These are phyloP conservation scores for Patiria pectinifera DNA, from an alignment of 53 echinoderm and acorn worm species.

Conservation along the genomic window DNA sequence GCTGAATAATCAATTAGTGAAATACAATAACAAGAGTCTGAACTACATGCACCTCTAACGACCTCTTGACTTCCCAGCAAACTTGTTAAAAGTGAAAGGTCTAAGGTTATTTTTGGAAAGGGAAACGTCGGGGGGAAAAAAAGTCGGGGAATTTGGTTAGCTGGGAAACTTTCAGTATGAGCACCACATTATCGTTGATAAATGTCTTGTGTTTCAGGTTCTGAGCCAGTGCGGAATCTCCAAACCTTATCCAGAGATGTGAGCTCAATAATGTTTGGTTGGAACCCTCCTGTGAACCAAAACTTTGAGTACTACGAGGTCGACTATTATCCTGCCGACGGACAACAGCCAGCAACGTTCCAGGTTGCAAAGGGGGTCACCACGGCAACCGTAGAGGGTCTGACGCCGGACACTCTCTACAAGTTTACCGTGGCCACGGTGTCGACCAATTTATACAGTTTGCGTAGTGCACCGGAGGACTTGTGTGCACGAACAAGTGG, in stretches of 20 bases:
- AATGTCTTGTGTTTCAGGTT: not conserved
- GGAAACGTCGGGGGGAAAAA: no score
- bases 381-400: conserved; percentile 32
- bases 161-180: no score
- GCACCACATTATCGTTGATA: not conserved
- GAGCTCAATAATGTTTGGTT: conserved; percentile 28
- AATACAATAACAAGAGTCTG: no score
- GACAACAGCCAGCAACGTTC: not conserved
- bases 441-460: not conserved
- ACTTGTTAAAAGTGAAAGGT: no score
- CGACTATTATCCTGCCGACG: conserved; percentile 24
- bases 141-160: no score
- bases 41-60: no score
- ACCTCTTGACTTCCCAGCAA: no score
- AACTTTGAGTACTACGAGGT: conserved; percentile 37
- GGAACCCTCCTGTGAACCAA: conserved; percentile 11
- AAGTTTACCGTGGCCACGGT: conserved; percentile 30
- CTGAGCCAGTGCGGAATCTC: conserved; percentile 28
- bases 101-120: no score
- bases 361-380: not conserved
- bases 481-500: conserved; percentile 26
- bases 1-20: no score
- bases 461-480: not conserved
- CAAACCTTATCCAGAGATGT: not conserved
- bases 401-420: conserved; percentile 50